These are phyloP conservation scores for Odontophorus gujanensis DNA, from an alignment of 2,113 vertebrate genomes.

Conservation along the genomic window DNA sequence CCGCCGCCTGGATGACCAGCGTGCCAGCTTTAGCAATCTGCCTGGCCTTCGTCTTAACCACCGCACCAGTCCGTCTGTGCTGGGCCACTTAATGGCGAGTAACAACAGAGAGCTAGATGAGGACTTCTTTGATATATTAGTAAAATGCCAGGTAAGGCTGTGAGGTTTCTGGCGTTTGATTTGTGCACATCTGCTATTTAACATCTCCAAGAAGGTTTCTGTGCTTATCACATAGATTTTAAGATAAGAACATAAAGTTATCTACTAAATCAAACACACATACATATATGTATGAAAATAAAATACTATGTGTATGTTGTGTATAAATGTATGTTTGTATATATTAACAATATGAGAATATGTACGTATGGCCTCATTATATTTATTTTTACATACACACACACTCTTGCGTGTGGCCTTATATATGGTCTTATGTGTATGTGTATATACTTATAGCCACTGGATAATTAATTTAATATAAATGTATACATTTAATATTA, in stretches of 20 bases:
- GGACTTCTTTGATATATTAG: conserved; percentile 92
- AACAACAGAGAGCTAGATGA: conserved; percentile 86
- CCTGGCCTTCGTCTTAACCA: conserved; percentile 87
- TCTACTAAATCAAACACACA: not conserved
- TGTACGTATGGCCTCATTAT: too few species aligned
- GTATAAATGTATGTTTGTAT: too few species aligned
- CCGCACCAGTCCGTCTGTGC: conserved; percentile 73
- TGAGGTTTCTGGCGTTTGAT: not conserved
- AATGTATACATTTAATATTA: too few species aligned
- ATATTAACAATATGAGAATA: too few species aligned
- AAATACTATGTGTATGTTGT: too few species aligned
- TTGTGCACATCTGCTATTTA: not conserved
- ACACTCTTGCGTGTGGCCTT: too few species aligned
- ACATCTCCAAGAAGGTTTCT: not conserved
- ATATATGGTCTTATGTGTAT: too few species aligned
- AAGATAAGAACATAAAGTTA: not conserved
- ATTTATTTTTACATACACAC: too few species aligned
- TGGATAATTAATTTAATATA: too few species aligned
- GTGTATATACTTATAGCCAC: too few species aligned
- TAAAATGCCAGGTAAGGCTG: conserved; percentile 90
- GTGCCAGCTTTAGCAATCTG: conserved; percentile 81
- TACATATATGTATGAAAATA: too few species aligned
- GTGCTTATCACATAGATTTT: not conserved
- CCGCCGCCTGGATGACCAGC: conserved; percentile 87
- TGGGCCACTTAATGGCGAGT: conserved; percentile 84